Percentiles rank a stretch among this genome's conserved stretches.
Conservation (phyloP, 30 jellyfish, hydroid and myxozoan species). For the Pseudorhiza aurosa region DNA sequence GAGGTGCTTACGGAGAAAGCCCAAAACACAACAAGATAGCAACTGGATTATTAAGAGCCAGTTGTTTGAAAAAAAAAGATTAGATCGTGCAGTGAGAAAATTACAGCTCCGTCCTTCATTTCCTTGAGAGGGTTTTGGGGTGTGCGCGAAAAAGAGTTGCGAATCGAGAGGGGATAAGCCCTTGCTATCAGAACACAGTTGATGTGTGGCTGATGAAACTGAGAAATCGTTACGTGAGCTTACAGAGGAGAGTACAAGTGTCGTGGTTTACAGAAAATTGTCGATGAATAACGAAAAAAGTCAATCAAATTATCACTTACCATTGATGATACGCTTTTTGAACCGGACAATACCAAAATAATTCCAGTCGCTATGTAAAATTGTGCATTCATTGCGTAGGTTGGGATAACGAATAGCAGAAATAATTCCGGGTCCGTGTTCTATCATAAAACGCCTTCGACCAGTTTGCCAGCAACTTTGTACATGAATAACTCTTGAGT, state of each 20-base stretch:
- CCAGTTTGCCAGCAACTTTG: background rate
- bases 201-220: no score
- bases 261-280: no score
- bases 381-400: constrained; percentile 3
- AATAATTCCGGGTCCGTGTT: no score
- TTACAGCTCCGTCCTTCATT: background rate
- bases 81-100: background rate
- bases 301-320: no score
- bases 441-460: background rate
- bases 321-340: background rate
- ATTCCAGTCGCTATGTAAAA: background rate
- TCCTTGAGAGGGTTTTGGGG: constrained; percentile 12
- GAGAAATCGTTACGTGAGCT: no score
- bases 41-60: background rate
- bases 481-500: background rate
- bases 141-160: background rate
- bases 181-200: no score
- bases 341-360: background rate
- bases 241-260: no score
- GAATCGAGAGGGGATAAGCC: no score
- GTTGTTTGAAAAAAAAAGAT: background rate
- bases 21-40: background rate
- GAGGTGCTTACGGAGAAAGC: no score
- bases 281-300: no score
- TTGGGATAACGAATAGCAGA: background rate